Conservation (phyloP, 2,888 invertebrate genomes). For the Lamellibrachia satsuma region DNA sequence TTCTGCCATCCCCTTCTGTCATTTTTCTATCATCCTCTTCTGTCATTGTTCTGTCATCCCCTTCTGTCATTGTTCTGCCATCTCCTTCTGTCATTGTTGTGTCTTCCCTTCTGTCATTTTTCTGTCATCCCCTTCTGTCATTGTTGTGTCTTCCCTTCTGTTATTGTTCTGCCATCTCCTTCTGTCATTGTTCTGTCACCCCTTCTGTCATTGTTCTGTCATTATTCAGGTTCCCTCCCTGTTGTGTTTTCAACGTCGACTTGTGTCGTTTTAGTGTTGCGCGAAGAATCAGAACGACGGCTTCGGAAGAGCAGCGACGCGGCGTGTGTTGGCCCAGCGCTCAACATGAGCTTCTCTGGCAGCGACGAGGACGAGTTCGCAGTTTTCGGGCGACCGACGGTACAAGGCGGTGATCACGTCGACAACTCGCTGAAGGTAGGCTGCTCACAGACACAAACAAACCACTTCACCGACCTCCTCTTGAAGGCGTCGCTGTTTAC, state of each 20-base stretch:
- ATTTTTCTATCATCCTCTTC: too few species aligned
- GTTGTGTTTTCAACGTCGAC: too few species aligned
- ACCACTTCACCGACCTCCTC: neutral
- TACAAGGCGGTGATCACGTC: neutral
- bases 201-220: neutral
- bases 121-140: neutral
- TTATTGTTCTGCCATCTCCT: too few species aligned
- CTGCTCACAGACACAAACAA: neutral
- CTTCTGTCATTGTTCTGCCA: neutral
- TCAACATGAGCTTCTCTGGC: neutral
- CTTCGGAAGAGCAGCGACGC: constrained; percentile 1
- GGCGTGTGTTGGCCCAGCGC: neutral
- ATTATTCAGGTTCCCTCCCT: too few species aligned
- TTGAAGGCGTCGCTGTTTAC: neutral
- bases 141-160: too few species aligned
- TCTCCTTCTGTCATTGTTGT: neutral
- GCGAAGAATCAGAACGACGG: neutral
- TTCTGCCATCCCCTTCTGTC: too few species aligned
- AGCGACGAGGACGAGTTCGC: constrained; percentile 5
- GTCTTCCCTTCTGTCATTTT: neutral
- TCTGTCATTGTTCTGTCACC: too few species aligned
- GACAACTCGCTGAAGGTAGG: neutral
- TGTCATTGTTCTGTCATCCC: neutral
- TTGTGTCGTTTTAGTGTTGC: neutral
- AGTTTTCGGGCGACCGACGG: neutral